Conservation (phyloP, 2,888 invertebrate species). For the Anaspis maculata region DNA sequence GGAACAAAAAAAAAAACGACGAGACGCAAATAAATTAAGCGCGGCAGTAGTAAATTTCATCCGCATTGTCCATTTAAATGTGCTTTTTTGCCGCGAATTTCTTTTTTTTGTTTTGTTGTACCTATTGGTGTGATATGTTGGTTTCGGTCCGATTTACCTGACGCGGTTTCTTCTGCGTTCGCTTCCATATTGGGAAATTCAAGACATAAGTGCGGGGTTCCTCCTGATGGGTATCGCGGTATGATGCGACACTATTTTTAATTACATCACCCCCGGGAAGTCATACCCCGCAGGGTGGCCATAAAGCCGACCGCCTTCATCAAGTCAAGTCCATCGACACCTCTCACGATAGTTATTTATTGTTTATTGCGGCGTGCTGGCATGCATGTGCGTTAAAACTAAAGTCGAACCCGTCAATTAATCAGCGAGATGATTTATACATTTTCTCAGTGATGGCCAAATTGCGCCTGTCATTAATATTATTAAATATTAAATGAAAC, state of each 20-base stretch:
- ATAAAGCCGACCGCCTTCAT: constrained; percentile 23
- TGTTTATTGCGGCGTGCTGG: constrained; percentile 6
- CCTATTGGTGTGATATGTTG: too few species aligned
- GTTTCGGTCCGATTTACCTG: too few species aligned
- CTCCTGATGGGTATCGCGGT: constrained; percentile 12
- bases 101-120: too few species aligned
- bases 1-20: too few species aligned
- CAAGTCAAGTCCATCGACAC: constrained; percentile 25
- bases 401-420: constrained; percentile 13
- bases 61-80: too few species aligned
- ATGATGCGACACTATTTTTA: constrained; percentile 22
- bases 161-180: too few species aligned
- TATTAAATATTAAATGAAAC: too few species aligned
- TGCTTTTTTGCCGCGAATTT: too few species aligned
- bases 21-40: too few species aligned
- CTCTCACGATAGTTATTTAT: constrained; percentile 19
- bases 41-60: too few species aligned
- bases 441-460: constrained; percentile 7
- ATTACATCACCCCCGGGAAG: constrained; percentile 20
- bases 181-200: constrained; percentile 8
- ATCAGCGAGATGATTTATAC: constrained; percentile 14
- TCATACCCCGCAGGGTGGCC: constrained; percentile 16
- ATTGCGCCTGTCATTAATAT: too few species aligned
- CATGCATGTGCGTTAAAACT: constrained; percentile 12
- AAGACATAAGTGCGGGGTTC: constrained; percentile 15